These are phyloP conservation scores for Sipha flava DNA, from an alignment of 1,140 invertebrate genomes.

Conservation along the genomic window DNA sequence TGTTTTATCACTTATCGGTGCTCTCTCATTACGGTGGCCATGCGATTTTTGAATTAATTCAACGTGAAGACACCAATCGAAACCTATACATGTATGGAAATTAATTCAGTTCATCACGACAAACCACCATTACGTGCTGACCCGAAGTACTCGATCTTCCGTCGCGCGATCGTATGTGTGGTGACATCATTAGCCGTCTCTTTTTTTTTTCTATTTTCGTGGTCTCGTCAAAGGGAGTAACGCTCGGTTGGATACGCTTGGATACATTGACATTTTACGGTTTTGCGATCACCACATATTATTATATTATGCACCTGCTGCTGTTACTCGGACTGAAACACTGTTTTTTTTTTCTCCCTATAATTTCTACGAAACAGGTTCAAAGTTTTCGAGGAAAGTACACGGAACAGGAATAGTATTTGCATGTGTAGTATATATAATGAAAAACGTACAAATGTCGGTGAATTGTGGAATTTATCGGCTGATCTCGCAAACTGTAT, in stretches of 20 bases:
- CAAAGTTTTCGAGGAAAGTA: neutral
- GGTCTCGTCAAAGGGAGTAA: neutral
- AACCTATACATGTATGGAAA: neutral
- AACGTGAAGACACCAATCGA: neutral
- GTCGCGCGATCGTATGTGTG: neutral
- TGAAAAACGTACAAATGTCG: no score
- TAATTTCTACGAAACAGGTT: no score
- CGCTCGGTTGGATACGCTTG: neutral
- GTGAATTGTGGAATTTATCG: no score
- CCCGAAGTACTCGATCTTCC: neutral
- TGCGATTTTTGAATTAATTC: constrained; percentile 6
- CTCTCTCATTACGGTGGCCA: neutral
- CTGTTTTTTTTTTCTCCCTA: neutral
- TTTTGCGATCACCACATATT: neutral
- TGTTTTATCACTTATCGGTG: neutral
- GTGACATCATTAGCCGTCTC: neutral
- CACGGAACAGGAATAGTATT: no score
- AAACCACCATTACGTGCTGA: neutral
- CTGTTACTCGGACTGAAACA: neutral
- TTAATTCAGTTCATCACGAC: constrained; percentile 14
- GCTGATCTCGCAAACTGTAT: no score
- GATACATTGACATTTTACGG: neutral
- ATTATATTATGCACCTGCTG: neutral
- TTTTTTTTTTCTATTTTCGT: neutral
- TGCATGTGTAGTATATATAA: no score